Conservation (phyloP, 2,888 invertebrate genomes). For the Eilema depressum region DNA sequence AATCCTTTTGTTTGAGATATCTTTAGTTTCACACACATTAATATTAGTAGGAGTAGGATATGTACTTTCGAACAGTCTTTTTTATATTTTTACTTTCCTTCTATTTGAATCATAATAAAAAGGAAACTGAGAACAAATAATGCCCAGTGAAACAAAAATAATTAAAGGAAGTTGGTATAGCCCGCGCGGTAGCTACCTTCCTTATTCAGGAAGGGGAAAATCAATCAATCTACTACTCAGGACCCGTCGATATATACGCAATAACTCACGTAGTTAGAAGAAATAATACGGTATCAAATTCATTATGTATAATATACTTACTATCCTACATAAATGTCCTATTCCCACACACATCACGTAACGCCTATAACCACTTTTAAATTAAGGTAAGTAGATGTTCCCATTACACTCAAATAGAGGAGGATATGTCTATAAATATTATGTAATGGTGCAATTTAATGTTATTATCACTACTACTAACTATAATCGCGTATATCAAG, state of each 20-base stretch:
- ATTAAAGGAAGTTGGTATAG: background rate
- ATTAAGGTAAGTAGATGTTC: conserved; percentile 1
- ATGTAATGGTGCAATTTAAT: background rate
- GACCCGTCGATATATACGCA: background rate
- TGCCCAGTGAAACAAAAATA: background rate
- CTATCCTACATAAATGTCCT: background rate
- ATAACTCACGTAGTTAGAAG: background rate
- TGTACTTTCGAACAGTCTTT: background rate
- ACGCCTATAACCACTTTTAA: background rate
- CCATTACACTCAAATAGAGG: background rate
- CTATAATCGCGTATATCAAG: background rate
- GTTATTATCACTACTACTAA: background rate
- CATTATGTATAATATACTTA: background rate
- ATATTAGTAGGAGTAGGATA: too few species aligned
- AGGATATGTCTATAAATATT: conserved; percentile 1
- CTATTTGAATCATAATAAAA: background rate
- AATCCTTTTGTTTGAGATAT: background rate
- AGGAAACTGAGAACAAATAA: background rate
- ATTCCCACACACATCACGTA: background rate
- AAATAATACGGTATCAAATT: background rate
- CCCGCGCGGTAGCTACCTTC: background rate
- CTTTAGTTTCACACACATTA: background rate
- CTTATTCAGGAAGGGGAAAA: background rate
- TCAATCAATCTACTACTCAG: background rate
- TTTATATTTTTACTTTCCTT: background rate